These are phyloP conservation scores for Formicarius rufipectus DNA, from an alignment of 2,113 vertebrate genomes.

Conservation along the genomic window DNA sequence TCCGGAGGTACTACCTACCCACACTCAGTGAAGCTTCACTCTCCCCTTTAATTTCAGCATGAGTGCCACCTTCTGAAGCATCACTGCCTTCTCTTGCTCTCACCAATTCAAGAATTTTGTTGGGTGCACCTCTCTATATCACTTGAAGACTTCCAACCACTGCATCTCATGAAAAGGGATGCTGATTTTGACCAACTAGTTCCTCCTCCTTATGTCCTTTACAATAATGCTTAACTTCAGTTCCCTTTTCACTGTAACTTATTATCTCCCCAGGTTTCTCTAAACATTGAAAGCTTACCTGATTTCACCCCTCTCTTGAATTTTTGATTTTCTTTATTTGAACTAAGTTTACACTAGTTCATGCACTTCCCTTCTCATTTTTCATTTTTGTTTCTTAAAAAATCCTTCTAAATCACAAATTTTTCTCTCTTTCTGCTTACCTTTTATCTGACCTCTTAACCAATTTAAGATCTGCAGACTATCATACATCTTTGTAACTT, in stretches of 20 bases:
- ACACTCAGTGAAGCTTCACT: not conserved
- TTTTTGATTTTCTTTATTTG: not conserved
- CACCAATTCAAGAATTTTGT: not conserved
- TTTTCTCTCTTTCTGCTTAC: conserved; percentile 3
- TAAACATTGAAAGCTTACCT: not conserved
- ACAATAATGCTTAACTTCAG: not conserved
- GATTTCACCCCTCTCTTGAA: not conserved
- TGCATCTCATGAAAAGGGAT: not conserved
- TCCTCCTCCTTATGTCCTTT: not conserved
- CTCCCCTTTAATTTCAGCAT: not conserved
- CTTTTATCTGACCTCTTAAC: conserved; percentile 26
- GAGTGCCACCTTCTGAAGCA: not conserved
- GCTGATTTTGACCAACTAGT: not conserved
- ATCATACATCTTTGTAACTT: not conserved
- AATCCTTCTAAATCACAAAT: not conserved
- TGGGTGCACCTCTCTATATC: not conserved
- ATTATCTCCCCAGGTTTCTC: not conserved
- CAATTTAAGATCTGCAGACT: conserved; percentile 6
- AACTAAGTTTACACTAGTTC: not conserved
- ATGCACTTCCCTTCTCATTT: not conserved
- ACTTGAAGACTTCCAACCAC: not conserved
- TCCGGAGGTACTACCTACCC: not conserved
- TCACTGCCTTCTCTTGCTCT: not conserved
- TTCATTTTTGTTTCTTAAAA: not conserved
- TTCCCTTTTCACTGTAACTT: not conserved